A percentile compares a stretch with the other conserved stretches of the same genome.
These are phyloP conservation scores for silkworm (Bombyx mori) DNA, from an alignment of 1,140 invertebrate species.

Conservation along the genomic window ASM3026992v2 NC_085112.1:752001-752500, in stretches of 20 bases:
- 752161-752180: conserved; percentile 52
- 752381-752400: no score
- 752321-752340: conserved; percentile 26
- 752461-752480: no score
- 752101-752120: conserved; percentile 45
- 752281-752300: not conserved
- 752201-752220: not conserved
- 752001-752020: conserved; percentile 71
- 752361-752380: no score
- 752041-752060: conserved; percentile 55
- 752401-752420: no score
- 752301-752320: not conserved
- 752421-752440: no score
- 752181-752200: conserved; percentile 39
- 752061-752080: conserved; percentile 47
- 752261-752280: not conserved
- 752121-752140: conserved; percentile 7
- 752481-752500: no score
- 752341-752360: conserved; percentile 38
- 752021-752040: conserved; percentile 68
- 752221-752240: not conserved
- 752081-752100: conserved; percentile 67
- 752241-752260: no score
- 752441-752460: no score
- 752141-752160: conserved; percentile 46